phyloP scores from a whole-genome alignment of 2,888 invertebrate genomes.

The Cordylochernes scorpioides region DNA sequence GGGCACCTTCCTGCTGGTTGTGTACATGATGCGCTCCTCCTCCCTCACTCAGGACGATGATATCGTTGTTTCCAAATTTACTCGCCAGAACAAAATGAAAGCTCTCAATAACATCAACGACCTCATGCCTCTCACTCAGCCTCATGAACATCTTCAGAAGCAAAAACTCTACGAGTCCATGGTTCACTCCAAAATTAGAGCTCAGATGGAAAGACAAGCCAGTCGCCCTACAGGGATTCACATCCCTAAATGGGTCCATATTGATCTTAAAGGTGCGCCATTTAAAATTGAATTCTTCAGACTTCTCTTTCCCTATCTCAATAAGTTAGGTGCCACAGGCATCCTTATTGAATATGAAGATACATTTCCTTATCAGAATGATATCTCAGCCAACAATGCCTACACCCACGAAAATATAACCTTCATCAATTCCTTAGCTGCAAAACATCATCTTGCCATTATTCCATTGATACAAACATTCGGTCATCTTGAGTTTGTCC shows the following conservation, averaged over 20 bases:
- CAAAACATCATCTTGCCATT: conserved; percentile 32
- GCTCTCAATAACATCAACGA: conserved; percentile 12
- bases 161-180: conserved; percentile 9
- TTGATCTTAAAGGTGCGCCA: conserved; percentile 65
- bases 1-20: too few species aligned
- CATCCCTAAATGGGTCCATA: conserved; percentile 31
- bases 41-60: too few species aligned
- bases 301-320: conserved; percentile 33
- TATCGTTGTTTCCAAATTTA: too few species aligned
- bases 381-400: conserved; percentile 34
- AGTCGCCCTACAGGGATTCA: conserved; percentile 7
- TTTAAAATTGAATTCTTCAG: conserved; percentile 31
- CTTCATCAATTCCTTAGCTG: conserved; percentile 36
- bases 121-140: conserved; percentile 8
- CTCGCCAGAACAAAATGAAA: too few species aligned
- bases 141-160: conserved; percentile 7
- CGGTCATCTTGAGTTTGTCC: conserved; percentile 51
- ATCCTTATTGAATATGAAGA: conserved; percentile 60
- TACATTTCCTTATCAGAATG: conserved; percentile 47
- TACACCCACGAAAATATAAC: conserved; percentile 38
- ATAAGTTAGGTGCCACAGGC: conserved; percentile 41
- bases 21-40: too few species aligned
- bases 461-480: conserved; percentile 63
- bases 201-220: too few species aligned
- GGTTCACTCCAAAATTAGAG: conserved; percentile 11